Percentiles rank a stretch among this genome's conserved stretches.
Evolutionary conservation across 2,113 vertebrate species (phyloP).

Genomic region (Penelope pileata): DNA sequence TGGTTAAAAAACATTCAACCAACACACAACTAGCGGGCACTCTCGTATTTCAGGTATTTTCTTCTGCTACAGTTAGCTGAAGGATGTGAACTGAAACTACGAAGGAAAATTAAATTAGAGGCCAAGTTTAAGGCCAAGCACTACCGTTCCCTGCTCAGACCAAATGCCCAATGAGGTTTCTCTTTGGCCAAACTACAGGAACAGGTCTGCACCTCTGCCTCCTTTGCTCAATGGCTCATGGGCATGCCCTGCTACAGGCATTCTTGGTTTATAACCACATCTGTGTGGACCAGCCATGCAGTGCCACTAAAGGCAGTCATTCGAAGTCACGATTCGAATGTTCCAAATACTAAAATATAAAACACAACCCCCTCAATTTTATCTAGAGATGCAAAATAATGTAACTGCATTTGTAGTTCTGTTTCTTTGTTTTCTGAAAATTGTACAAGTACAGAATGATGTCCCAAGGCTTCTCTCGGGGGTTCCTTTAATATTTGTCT

Average conservation of each 20-base stretch:
- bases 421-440: not conserved
- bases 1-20: not conserved
- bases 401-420: not conserved
- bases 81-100: not conserved
- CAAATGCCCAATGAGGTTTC: not conserved
- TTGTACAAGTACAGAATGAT: not conserved
- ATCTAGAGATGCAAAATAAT: not conserved
- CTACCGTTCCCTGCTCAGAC: not conserved
- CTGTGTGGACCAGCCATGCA: not conserved
- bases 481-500: not conserved
- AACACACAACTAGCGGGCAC: not conserved
- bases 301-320: not conserved
- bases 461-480: not conserved
- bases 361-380: fast-evolving
- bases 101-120: not conserved
- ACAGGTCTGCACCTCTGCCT: not conserved
- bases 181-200: not conserved
- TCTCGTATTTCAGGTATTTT: not conserved
- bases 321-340: not conserved
- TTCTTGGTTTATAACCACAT: not conserved
- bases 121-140: not conserved
- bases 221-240: not conserved
- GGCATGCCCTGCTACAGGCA: fast-evolving
- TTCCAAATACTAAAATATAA: not conserved
- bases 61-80: not conserved